Conservation (phyloP, 2,113 vertebrate genomes). For the Phodopus roborovskii region DNA sequence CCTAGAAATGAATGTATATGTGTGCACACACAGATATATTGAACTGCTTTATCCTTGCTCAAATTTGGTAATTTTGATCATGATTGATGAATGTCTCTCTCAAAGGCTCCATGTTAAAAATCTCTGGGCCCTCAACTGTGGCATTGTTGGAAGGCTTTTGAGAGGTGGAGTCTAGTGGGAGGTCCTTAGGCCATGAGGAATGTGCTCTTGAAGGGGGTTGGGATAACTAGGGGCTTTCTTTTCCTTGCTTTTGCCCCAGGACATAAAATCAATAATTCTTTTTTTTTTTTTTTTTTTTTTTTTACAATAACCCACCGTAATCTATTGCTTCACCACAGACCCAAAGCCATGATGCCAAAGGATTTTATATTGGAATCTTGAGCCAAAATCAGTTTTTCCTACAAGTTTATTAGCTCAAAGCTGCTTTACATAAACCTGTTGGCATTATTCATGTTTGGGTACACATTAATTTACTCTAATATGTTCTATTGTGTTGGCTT, state of each 20-base stretch:
- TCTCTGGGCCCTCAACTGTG: neutral
- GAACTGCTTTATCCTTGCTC: neutral
- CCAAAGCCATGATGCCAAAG: neutral
- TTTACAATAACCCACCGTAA: neutral
- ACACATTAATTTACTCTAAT: slow-evolving; percentile 45
- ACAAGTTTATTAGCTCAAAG: neutral
- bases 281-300: no score
- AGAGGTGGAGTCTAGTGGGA: neutral
- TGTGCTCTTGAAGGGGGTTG: neutral
- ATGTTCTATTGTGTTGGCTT: slow-evolving; percentile 39
- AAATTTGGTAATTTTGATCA: neutral
- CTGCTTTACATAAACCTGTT: neutral
- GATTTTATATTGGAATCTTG: neutral
- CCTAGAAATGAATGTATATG: slow-evolving; percentile 54
- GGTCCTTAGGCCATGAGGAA: neutral
- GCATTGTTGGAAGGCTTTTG: neutral
- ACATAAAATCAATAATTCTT: neutral
- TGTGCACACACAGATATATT: slow-evolving; percentile 64
- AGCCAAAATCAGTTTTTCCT: neutral
- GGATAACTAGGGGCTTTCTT: neutral
- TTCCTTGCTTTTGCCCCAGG: neutral
- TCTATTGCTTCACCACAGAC: neutral
- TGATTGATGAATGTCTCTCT: neutral
- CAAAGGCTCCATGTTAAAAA: neutral
- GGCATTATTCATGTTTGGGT: slow-evolving; percentile 36